Conservation (phyloP, 2,888 invertebrate genomes). For the Synergus laeviventris region DNA sequence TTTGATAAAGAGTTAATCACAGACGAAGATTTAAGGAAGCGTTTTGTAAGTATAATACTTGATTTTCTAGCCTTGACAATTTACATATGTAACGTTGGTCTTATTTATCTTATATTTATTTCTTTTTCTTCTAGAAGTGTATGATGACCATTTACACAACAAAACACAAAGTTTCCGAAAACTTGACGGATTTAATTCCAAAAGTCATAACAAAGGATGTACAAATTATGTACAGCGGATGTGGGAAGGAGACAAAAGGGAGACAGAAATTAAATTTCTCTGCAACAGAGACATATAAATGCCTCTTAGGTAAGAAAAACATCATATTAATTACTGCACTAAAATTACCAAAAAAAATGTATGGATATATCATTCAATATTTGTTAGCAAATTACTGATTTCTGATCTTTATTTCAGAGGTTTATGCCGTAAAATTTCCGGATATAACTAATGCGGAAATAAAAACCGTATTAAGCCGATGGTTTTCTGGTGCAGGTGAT, state of each 20-base stretch:
- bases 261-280: conserved; percentile 1
- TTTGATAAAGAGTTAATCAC: too few relatives aligned
- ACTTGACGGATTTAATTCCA: background rate
- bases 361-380: background rate
- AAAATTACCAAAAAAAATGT: background rate
- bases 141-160: background rate
- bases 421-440: background rate
- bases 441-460: background rate
- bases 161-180: background rate
- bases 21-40: too few relatives aligned
- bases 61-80: too few relatives aligned
- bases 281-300: conserved; percentile 1
- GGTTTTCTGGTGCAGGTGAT: conserved; percentile 17
- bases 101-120: too few relatives aligned
- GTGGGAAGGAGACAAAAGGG: conserved; percentile 4
- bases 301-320: background rate
- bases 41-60: too few relatives aligned
- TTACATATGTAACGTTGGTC: too few relatives aligned
- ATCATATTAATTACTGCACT: background rate
- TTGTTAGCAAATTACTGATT: background rate
- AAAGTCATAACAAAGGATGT: conserved; percentile 1
- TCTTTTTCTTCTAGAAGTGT: background rate
- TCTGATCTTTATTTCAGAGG: background rate
- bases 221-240: background rate
- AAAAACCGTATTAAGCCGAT: background rate